Evolutionary conservation across 2,797 vertebrate genomes (phyloP), one percentile per base, ranked within the genome.

Genomic region (Takifugu ocellatus): DNA sequence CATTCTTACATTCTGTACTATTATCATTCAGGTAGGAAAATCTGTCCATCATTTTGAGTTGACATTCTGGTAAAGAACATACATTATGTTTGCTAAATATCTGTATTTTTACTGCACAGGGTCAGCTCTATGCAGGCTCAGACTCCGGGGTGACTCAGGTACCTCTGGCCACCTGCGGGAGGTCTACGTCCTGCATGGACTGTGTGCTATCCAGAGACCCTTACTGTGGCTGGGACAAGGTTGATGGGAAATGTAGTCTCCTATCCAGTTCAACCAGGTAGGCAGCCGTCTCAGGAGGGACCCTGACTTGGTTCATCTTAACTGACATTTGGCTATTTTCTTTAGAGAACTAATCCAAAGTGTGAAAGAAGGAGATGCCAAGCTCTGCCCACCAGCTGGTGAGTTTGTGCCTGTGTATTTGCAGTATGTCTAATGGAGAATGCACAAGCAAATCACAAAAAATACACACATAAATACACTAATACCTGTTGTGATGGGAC

Each of bases 141-240:
- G 79, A 83, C 11, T 75, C 59, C 0, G 87, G 75, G 5, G 91
- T 75, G 6, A 88, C 77, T 2, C 93, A 94, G 84, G 64, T 93
- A 6, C 86, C 91, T 0, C 67, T 89, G 12, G 84, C 88, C 2
- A 70, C 59, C 36, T 94, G 93, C 66, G 72, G 50, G 27, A 81
- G 65, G 12, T 92, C 92, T 55, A 17, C 2, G 4, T 60, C 72
- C 54, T 94, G 93, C 74, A 17, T 74, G 72, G 92, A 93, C 70
- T 94, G 93, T 14, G 59, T 94, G 61, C 74, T 94, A 50, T 79
- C 92, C 29, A 86, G 92, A 64, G 92, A 93, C 74, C 94, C 93
- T 0, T 92, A 91, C 85, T 93, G 93, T 1, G 91, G 83, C 0
- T 93, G 93, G 93, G 72, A 92, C 67, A 60, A 25, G 1, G 6